These are phyloP conservation scores for Ephestia elutella DNA, from an alignment of 1,140 invertebrate genomes.

Conservation along the genomic window DNA sequence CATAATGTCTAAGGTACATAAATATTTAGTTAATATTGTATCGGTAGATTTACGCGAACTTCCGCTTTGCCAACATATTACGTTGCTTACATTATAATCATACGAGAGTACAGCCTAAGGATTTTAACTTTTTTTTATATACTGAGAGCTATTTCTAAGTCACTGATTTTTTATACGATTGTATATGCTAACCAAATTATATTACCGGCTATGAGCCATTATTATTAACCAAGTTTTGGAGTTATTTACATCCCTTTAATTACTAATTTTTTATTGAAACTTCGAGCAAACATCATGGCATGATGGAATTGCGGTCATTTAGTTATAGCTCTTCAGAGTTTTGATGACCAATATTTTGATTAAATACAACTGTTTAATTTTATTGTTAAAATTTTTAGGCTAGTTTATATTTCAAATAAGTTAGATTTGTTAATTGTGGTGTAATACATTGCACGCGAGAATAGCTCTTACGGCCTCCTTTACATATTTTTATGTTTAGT, in stretches of 20 bases:
- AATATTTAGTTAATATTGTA: conserved; percentile 70
- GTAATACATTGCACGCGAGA: conserved; percentile 68
- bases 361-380: conserved; percentile 58
- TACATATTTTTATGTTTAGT: conserved; percentile 55
- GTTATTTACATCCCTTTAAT: conserved; percentile 69
- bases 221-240: conserved; percentile 62
- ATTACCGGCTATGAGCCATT: conserved; percentile 55
- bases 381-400: conserved; percentile 74
- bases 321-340: conserved; percentile 72
- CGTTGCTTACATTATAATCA: conserved; percentile 73
- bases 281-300: conserved; percentile 66
- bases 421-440: conserved; percentile 73
- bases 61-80: conserved; percentile 72
- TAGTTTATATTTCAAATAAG: conserved; percentile 72
- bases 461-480: conserved; percentile 56
- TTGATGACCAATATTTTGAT: conserved; percentile 69
- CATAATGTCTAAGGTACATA: conserved; percentile 70
- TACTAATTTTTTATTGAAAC: conserved; percentile 59
- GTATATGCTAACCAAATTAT: conserved; percentile 51
- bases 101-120: conserved; percentile 73
- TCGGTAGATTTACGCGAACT: conserved; percentile 71
- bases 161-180: conserved; percentile 61
- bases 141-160: conserved; percentile 74
- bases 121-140: conserved; percentile 72
- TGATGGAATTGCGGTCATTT: conserved; percentile 66